A percentile compares a stretch with the other conserved stretches of the same genome.
phyloP scores from a whole-genome alignment of 2,113 vertebrate genomes.

The Empidonax traillii region DNA sequence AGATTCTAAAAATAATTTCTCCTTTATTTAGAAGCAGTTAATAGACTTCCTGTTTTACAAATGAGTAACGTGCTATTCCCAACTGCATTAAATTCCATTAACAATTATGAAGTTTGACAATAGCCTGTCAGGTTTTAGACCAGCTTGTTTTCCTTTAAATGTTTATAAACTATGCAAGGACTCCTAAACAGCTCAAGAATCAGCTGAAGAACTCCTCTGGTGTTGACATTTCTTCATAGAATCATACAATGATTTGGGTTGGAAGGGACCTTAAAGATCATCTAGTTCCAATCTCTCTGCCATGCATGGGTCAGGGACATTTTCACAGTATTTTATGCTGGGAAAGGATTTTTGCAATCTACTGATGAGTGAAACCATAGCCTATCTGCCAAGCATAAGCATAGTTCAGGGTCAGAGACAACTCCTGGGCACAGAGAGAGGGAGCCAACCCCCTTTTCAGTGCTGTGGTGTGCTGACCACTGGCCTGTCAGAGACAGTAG shows the following conservation, averaged over 20 bases:
- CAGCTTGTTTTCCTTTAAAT: neutral
- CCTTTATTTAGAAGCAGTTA: slow-evolving; percentile 3
- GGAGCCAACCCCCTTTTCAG: neutral
- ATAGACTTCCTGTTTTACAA: slow-evolving; percentile 30
- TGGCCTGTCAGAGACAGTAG: neutral
- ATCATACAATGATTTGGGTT: neutral
- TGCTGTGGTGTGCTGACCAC: neutral
- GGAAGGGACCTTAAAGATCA: neutral
- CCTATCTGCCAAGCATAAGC: neutral
- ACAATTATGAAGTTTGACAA: neutral
- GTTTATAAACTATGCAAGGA: neutral
- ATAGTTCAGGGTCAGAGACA: neutral
- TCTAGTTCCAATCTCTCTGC: neutral
- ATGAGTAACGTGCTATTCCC: neutral
- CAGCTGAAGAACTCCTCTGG: neutral
- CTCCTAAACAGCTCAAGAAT: neutral
- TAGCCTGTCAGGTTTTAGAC: neutral
- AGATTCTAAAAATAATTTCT: slow-evolving; percentile 39
- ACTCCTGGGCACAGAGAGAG: neutral
- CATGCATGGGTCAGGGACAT: neutral
- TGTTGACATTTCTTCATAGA: neutral
- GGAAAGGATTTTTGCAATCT: neutral
- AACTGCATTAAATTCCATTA: neutral
- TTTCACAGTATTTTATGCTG: neutral
- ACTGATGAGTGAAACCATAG: neutral